phyloP scores from a whole-genome alignment of 2,888 invertebrate species.

The Tortrix viridana region DNA sequence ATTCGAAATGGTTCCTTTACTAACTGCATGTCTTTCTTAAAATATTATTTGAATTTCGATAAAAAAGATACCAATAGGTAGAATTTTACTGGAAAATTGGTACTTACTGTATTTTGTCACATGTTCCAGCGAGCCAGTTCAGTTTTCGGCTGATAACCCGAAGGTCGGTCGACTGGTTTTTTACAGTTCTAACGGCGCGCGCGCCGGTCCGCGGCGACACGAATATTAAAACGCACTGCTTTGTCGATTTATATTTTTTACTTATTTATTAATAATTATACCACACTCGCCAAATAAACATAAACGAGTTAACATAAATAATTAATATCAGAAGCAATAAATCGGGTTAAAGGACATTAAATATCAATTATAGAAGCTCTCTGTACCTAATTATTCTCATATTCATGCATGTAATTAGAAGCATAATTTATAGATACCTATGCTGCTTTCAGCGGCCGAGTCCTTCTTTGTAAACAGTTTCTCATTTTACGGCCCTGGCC shows the following conservation, averaged over 20 bases:
- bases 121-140: slow-evolving; percentile 52
- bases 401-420: slow-evolving; percentile 10
- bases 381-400: neutral
- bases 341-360: neutral
- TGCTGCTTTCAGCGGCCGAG: slow-evolving; percentile 11
- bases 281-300: neutral
- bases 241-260: slow-evolving; percentile 50
- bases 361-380: neutral
- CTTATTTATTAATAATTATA: neutral
- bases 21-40: slow-evolving; percentile 64
- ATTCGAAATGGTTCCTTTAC: slow-evolving; percentile 54
- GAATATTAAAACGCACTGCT: slow-evolving; percentile 55
- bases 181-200: slow-evolving; percentile 81
- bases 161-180: slow-evolving; percentile 76
- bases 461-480: slow-evolving; percentile 7
- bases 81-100: slow-evolving; percentile 46
- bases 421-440: neutral
- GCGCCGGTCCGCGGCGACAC: slow-evolving; percentile 54
- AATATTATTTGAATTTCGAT: slow-evolving; percentile 23
- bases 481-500: neutral
- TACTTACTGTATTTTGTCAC: slow-evolving; percentile 49
- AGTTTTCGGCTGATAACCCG: slow-evolving; percentile 73
- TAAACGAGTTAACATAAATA: too few relatives aligned
- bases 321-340: too few relatives aligned
- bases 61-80: slow-evolving; percentile 10